These are phyloP conservation scores for Platycercus adscitus DNA, from an alignment of 2,113 vertebrate species.

Conservation along the genomic window DNA sequence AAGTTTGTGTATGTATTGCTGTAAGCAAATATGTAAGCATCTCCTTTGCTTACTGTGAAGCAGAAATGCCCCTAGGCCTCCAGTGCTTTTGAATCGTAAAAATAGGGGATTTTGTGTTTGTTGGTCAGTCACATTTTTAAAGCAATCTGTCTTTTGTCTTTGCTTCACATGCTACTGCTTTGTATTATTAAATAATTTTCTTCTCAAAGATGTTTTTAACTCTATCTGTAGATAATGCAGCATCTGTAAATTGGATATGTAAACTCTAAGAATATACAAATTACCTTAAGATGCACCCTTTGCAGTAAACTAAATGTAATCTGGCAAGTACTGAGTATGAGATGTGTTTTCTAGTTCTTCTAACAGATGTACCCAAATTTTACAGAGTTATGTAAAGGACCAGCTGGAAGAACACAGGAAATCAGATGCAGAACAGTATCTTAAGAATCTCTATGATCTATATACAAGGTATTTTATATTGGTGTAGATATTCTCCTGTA, in stretches of 20 bases:
- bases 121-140: background rate
- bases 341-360: background rate
- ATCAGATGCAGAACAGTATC: constrained; percentile 95
- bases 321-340: background rate
- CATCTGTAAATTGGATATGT: background rate
- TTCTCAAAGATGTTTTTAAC: background rate
- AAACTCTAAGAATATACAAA: background rate
- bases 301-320: background rate
- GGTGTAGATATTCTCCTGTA: background rate
- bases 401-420: constrained; percentile 91
- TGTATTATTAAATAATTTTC: background rate
- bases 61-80: background rate
- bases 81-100: background rate
- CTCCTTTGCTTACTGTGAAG: background rate
- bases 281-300: background rate
- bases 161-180: background rate
- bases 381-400: constrained; percentile 89
- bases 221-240: background rate
- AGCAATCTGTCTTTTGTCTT: constrained; percentile 5
- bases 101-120: background rate
- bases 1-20: background rate
- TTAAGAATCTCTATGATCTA: constrained; percentile 96
- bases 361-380: constrained; percentile 30
- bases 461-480: constrained; percentile 86
- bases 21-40: background rate